Percentiles rank a stretch among this genome's conserved stretches.
These are phyloP conservation scores for Huso huso DNA, from an alignment of 2,797 vertebrate species.

Conservation along the genomic window DNA sequence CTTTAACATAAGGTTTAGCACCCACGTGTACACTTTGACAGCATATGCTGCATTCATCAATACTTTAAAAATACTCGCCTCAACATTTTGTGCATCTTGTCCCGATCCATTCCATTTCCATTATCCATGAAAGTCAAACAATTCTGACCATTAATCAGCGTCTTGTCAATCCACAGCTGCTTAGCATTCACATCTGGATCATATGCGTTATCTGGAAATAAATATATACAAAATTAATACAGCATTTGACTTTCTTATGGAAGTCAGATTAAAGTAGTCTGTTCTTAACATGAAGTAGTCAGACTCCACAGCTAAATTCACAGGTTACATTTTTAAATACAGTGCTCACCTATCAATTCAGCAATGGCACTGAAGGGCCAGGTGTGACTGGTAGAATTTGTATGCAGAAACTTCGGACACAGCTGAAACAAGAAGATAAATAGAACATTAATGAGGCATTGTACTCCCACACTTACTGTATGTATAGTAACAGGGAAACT, in stretches of 20 bases:
- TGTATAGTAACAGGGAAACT: too few relatives aligned
- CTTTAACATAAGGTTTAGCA: too few relatives aligned
- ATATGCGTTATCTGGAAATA: slow-evolving; percentile 80
- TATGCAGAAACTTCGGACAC: slow-evolving; percentile 81
- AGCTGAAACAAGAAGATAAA: slow-evolving; percentile 57
- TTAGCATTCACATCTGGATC: slow-evolving; percentile 90
- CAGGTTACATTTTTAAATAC: too few relatives aligned
- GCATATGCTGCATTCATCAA: too few relatives aligned
- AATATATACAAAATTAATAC: background rate
- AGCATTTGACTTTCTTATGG: background rate
- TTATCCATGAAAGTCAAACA: slow-evolving; percentile 88
- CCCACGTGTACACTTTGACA: too few relatives aligned
- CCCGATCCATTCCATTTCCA: slow-evolving; percentile 75
- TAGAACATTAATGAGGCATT: background rate
- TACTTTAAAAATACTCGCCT: slow-evolving; percentile 56
- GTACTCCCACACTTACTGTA: background rate
- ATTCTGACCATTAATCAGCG: slow-evolving; percentile 48
- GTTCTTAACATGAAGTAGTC: too few relatives aligned
- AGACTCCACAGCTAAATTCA: too few relatives aligned
- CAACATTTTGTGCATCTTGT: slow-evolving; percentile 87
- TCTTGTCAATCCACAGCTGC: slow-evolving; percentile 93
- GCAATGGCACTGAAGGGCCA: slow-evolving; percentile 94
- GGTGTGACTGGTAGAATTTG: slow-evolving; percentile 95
- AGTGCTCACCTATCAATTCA: slow-evolving; percentile 86
- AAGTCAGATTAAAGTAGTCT: too few relatives aligned